phyloP scores from a whole-genome alignment of 2,797 vertebrate genomes.

The Crenichthys baileyi region DNA sequence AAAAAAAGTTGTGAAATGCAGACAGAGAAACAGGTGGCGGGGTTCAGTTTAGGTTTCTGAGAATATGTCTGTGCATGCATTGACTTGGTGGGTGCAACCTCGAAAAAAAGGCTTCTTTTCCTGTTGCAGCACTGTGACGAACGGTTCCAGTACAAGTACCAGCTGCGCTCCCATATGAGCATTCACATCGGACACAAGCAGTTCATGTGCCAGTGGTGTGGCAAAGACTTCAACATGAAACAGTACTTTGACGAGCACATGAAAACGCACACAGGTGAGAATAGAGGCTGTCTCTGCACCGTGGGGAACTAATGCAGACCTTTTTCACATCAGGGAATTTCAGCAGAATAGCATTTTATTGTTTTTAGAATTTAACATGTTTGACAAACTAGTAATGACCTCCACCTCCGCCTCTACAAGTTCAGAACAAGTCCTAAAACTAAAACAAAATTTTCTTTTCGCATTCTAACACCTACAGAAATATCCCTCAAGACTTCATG shows the following conservation, averaged over 20 bases:
- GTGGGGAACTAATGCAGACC: neutral
- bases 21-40: neutral
- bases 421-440: neutral
- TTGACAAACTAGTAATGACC: neutral
- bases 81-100: conserved; percentile 2
- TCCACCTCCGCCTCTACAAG: neutral
- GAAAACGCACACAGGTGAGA: conserved; percentile 98
- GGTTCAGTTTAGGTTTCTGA: conserved; percentile 1
- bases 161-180: conserved; percentile 98
- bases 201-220: conserved; percentile 99
- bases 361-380: neutral
- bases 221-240: conserved; percentile 99
- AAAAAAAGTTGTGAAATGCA: neutral
- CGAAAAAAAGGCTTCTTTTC: conserved; percentile 19
- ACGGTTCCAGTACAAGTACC: conserved; percentile 97
- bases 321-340: neutral
- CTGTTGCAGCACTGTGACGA: conserved; percentile 88
- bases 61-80: neutral
- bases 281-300: neutral
- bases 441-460: neutral
- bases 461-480: neutral
- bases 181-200: conserved; percentile 98
- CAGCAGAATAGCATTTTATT: neutral
- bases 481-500: neutral
- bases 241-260: conserved; percentile 99